Conservation (phyloP, 2,113 vertebrate genomes). For the Dasyprocta punctata region DNA sequence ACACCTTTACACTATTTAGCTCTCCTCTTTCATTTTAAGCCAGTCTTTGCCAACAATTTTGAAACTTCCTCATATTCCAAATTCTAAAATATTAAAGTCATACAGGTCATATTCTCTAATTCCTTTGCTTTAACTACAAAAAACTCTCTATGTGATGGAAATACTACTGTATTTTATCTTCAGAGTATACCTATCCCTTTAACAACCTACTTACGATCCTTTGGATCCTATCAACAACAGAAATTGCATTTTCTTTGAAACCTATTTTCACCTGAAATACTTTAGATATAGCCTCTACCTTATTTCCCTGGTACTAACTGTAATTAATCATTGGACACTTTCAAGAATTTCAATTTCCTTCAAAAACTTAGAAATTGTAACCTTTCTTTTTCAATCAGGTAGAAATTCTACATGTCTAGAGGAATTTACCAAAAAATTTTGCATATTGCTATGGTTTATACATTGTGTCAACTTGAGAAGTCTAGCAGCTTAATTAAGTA, state of each 20-base stretch:
- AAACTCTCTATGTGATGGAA: not conserved
- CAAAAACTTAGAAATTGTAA: not conserved
- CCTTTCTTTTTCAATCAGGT: not conserved
- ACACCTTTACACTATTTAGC: not conserved
- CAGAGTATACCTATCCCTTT: not conserved
- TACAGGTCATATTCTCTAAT: not conserved
- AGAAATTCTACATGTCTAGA: not conserved
- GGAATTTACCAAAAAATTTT: not conserved
- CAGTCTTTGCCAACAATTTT: not conserved
- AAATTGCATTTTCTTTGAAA: not conserved
- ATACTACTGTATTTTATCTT: not conserved
- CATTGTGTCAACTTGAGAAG: too few species aligned
- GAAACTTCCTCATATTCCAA: not conserved
- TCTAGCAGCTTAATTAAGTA: too few species aligned
- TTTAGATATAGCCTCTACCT: not conserved
- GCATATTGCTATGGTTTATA: too few species aligned
- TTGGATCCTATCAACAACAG: not conserved
- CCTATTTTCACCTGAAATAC: not conserved
- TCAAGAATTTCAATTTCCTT: not conserved
- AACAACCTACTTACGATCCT: not conserved
- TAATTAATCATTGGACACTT: not conserved
- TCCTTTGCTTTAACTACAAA: not conserved
- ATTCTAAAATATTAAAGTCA: not conserved
- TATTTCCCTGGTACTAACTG: not conserved
- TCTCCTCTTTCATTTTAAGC: not conserved